These are phyloP conservation scores for Tautogolabrus adspersus DNA, from an alignment of 2,113 vertebrate species.

Conservation along the genomic window DNA sequence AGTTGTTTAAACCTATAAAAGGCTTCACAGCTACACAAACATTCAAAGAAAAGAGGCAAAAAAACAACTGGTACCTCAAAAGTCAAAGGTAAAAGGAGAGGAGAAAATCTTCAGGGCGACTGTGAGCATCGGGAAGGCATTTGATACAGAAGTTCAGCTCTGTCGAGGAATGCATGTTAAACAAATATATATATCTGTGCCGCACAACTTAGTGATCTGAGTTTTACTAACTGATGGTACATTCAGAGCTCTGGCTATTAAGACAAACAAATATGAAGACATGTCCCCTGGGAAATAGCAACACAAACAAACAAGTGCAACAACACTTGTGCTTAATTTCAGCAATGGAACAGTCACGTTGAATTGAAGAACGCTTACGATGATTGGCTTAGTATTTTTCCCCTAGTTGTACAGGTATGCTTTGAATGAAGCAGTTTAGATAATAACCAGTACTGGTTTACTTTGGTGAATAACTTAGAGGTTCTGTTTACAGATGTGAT, in stretches of 20 bases:
- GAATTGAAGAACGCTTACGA: too few species aligned
- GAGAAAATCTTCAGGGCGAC: conserved; percentile 23
- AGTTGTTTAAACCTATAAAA: conserved; percentile 3
- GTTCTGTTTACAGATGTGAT: too few species aligned
- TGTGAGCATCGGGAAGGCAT: conserved; percentile 23
- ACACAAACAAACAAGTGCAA: not conserved
- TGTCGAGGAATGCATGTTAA: conserved; percentile 29
- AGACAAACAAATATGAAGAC: conserved; percentile 49
- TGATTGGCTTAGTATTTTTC: too few species aligned
- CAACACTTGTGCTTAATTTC: too few species aligned
- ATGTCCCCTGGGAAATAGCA: conserved; percentile 10
- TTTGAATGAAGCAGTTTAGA: too few species aligned
- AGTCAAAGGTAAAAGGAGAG: conserved; percentile 9
- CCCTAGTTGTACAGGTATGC: too few species aligned
- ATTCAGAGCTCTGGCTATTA: conserved; percentile 75
- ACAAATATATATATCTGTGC: not conserved
- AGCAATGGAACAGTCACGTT: not conserved
- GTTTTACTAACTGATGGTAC: conserved; percentile 26
- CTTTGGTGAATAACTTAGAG: too few species aligned
- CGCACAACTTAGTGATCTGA: not conserved
- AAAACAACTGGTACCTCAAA: not conserved
- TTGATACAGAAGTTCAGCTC: not conserved
- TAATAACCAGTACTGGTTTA: too few species aligned
- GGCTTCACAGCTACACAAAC: conserved; percentile 54
- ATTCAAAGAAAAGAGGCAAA: conserved; percentile 34